Base-by-base conservation (phyloP, 2,113 vertebrate genomes). In the Salvelinus alpinus region DNA sequence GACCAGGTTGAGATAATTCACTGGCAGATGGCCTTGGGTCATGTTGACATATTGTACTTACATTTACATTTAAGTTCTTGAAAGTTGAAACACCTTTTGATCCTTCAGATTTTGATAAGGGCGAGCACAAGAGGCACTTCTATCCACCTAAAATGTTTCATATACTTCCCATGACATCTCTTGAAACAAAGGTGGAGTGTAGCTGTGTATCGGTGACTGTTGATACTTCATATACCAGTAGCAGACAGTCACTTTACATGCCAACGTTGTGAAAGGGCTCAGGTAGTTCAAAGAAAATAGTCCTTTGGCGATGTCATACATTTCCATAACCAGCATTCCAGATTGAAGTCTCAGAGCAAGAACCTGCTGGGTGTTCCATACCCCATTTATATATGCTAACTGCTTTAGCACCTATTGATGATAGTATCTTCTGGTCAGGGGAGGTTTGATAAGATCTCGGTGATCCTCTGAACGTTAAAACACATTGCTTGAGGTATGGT, bases 231-330 rank as follows among this genome's bases (percentile, higher is more conserved):
- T 76, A 89, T 84, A 72, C 77, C 83, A 79, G 68, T 66, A 60
- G 29, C 34, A 69, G 70, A 80, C 38, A 8, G 66, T 85, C 72
- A 79, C 67, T n/a, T 64, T 24, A 76, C 82, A 91, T 88, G 79
- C 73, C 79, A 76, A 34, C 16, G 78, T 75, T 75, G 71, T 88
- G 87, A 90, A 79, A 79, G 27, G 73, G 48, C 72, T n/a, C 73
- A 27, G 80, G 29, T 48, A 24, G 16, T 74, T 78, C 67, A 80
- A 69, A 78, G 68, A 67, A 16, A 70, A 44, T 54, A 13, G 51
- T 47, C 27, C 5, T 16, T 38, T 2, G 13, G 24, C 73, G 71
- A 73, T 74, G 85, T 69, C 76, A 84, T 18, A 54, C 51, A 54
- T 54, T 54, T 18, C 54, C 83, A 82, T 75, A 80, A 78, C 16